Percentiles rank a stretch among this genome's conserved stretches.
Conservation (phyloP, 2,888 invertebrate genomes). For the Silvanus unidentatus region DNA sequence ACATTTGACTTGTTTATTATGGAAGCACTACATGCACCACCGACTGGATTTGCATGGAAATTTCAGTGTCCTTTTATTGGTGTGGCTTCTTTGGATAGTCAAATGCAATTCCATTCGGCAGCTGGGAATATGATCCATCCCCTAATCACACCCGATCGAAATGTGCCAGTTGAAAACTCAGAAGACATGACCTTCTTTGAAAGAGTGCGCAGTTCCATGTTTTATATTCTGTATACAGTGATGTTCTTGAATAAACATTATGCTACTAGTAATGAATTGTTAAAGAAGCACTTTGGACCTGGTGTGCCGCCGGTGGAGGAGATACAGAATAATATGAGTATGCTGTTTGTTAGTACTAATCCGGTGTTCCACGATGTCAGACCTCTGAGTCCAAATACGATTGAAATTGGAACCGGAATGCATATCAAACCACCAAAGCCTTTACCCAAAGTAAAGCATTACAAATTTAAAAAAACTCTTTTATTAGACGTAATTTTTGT, state of each 20-base stretch:
- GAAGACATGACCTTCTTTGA: constrained; percentile 30
- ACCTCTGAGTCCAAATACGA: constrained; percentile 35
- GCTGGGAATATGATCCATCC: constrained; percentile 39
- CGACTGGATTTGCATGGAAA: constrained; percentile 33
- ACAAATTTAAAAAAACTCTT: neutral
- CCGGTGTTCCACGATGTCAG: constrained; percentile 34
- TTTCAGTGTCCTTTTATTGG: constrained; percentile 39
- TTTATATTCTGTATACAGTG: constrained; percentile 9
- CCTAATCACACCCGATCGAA: constrained; percentile 34
- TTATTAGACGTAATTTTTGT: neutral
- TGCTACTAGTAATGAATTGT: constrained; percentile 17
- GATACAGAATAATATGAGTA: constrained; percentile 31
- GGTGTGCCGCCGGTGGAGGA: constrained; percentile 27
- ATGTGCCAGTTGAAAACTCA: constrained; percentile 24
- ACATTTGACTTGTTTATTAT: constrained; percentile 38
- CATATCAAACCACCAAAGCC: constrained; percentile 25
- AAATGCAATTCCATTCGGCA: constrained; percentile 28
- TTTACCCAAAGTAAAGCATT: constrained; percentile 30
- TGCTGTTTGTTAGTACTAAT: constrained; percentile 37
- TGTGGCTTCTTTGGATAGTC: constrained; percentile 34
- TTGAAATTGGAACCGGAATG: constrained; percentile 35
- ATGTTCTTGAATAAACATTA: constrained; percentile 7
- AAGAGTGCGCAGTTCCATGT: constrained; percentile 26
- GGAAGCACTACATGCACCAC: no score
- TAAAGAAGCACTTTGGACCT: constrained; percentile 33